Base-by-base conservation (phyloP, 2,888 invertebrate genomes). In the Andrena flavipes region DNA sequence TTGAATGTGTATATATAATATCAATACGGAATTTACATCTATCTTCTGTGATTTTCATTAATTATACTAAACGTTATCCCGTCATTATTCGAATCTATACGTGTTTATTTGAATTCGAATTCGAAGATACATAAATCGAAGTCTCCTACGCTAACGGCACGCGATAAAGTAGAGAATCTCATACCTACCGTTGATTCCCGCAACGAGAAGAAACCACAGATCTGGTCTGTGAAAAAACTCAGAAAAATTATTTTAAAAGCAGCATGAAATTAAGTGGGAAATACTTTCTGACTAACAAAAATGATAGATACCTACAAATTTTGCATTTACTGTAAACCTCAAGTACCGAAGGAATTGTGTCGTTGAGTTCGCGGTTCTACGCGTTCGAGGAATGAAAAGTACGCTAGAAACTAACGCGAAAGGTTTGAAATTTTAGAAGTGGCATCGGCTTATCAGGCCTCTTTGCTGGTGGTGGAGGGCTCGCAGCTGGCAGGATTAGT, bases 391-490 rank as follows among this genome's bases (percentile, higher is more conserved):
- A 68, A 33, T 33, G 30, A 33, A 16, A 60, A 29, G 26, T 42
- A 29, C 56, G 69, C 29, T 26, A 20, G 8, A 56, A 62, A 60
- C 42, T 63, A 48, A 80, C n/a, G 42, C 20, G 33, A 26, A 26
- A 49, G 49, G 49, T 71, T 80, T 62, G 23, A 64, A 13, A 51
- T 77, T 80, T 20, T 94, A 97, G 97, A 96, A 91, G 96, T 96
- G 73, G 96, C 96, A 81, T 97, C 96, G 88, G 96, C 95, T 85
- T 95, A 96, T 94, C 96, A 97, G 93, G 96, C 96, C 2, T 96
- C 96, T 2, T 93, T 96, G 78, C 95, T 97, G 70, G 95, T 97
- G 63, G 95, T 96, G 0, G 97, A 97, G 94, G 97, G 97, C 23
- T 95, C 97, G n/a, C 95, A 97, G 93, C 94, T 97, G 87, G 96